Base-by-base conservation (phyloP, 2,888 invertebrate species). In the Biston betularia region DNA sequence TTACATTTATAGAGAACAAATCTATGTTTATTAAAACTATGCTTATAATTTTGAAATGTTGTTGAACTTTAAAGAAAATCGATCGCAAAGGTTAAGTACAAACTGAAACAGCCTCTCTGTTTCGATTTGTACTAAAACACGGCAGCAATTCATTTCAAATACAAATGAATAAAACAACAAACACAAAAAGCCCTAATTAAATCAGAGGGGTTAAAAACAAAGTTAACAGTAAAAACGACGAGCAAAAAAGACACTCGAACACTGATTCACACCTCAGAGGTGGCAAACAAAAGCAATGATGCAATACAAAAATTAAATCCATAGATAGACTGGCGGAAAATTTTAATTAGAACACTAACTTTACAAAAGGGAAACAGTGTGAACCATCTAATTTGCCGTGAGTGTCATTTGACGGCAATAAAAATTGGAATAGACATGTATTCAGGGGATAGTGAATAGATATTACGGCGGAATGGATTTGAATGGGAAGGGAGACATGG, bases 271-370 rank as follows among this genome's bases (percentile, higher is more conserved):
- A 93, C 93, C 90, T 93, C 89, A 84, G 84, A 90, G 89, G 90
- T 92, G 92, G 84, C 85, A 89, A 89, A 89, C 86, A 90, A 90
- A 90, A 89, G 83, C 78, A 78, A 80, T 79, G 80, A 82, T 78
- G 80, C 81, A 81, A 79, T 70, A 70, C 76, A 78, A 80, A 79
- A 82, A 85, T 81, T 81, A 81, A 81, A 77, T 73, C 72, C 71
- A 68, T 70, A 70, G 71, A 75, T 76, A 82, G 77, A 82, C 77
- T 79, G 82, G 86, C 91, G 90, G 89, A 83, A 90, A 89, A 89
- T 90, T 92, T 92, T 92, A 93, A 93, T 93, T 92, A 93, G 89
- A 83, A 84, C 82, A 89, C 89, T 89, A 89, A 83, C 85, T 79
- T 80, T 75, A 81, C 86, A 86, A 85, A 85, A 84, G 86, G 80